Evolutionary conservation across 2,113 vertebrate genomes (phyloP).

Genomic region (Microtus oregoni): DNA sequence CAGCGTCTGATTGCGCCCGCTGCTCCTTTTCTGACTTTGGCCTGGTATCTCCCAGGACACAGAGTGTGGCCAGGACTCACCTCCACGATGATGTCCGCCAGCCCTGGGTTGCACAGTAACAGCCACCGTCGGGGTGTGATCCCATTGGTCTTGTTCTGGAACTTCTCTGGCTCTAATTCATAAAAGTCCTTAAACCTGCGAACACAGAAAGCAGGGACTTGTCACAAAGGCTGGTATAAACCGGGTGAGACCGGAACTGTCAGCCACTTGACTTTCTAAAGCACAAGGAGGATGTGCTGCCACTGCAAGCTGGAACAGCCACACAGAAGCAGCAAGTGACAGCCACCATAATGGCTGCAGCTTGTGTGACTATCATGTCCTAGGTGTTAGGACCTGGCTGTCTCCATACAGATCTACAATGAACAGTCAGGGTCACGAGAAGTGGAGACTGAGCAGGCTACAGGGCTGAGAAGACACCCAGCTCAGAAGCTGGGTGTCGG

Average conservation of each 20-base stretch:
- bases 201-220: neutral
- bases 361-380: neutral
- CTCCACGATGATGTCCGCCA: slow-evolving; percentile 91
- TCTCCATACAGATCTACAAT: neutral
- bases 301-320: rapidly evolving
- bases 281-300: rapidly evolving
- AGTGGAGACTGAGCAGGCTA: neutral
- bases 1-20: neutral
- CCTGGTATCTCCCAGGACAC: too few species aligned
- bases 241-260: neutral
- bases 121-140: slow-evolving; percentile 93
- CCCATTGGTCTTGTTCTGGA: slow-evolving; percentile 95
- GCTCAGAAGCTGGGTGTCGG: too few species aligned
- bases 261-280: neutral
- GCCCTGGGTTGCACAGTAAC: slow-evolving; percentile 92
- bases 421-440: neutral
- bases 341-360: rapidly evolving
- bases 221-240: neutral
- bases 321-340: rapidly evolving
- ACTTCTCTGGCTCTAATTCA: slow-evolving; percentile 91
- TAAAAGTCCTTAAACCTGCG: slow-evolving; percentile 94
- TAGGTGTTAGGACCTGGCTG: too few species aligned
- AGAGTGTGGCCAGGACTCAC: slow-evolving; percentile 76
- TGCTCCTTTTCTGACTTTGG: neutral
- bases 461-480: neutral